Evolutionary conservation across 2,797 vertebrate genomes (phyloP), one percentile per base, ranked within the genome.

Genomic region (Cryptoprocta ferox): DNA sequence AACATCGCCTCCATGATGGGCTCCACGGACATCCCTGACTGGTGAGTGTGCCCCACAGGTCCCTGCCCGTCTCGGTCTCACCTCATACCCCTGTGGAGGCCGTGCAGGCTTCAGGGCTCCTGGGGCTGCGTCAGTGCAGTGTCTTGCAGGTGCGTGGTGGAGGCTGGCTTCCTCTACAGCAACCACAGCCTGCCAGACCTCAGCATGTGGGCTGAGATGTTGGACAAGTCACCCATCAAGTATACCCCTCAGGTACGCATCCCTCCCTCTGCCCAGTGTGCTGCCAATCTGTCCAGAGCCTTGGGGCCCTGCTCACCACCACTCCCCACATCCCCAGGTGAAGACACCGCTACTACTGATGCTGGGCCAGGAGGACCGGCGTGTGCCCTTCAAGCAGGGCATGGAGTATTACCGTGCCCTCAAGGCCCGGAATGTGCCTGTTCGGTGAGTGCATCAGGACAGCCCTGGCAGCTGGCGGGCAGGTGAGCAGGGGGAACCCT

Each of bases 11-110:
- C 99, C 56, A 99, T 99, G 99, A 97, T 99, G 48, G 98, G 99
- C 95, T 98, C 98, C 98, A 99, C 99, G 0, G 99, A 99, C 98
- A 99, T 99, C 89, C 99, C 99, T 0, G 99, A 99, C 98, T 99
- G 99, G 99, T 99, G 98, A 98, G 99, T 97, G 19, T 63, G 1
- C n/a, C 39, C 42, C 32, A 6, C 16, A 61, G 78, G 35, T 11
- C 32, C 42, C 24, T 35, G 9, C 66, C 63, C 45, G 45, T 11
- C n/a, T 63, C 56, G n/a, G 0, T 10, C 32, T 45, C 3, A 13
- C 42, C 59, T 68, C 30, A 4, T 1, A 5, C 61, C 78, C 37
- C 0, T 45, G 0, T 0, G 42, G 76, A 82, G 71, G 26, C 35
- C 68, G 39, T 13, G 0, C 4, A 28, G 56, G 70, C 12, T 66